Evolutionary conservation across 1,140 invertebrate species (phyloP).

Genomic region (Calliphora vicina): DNA sequence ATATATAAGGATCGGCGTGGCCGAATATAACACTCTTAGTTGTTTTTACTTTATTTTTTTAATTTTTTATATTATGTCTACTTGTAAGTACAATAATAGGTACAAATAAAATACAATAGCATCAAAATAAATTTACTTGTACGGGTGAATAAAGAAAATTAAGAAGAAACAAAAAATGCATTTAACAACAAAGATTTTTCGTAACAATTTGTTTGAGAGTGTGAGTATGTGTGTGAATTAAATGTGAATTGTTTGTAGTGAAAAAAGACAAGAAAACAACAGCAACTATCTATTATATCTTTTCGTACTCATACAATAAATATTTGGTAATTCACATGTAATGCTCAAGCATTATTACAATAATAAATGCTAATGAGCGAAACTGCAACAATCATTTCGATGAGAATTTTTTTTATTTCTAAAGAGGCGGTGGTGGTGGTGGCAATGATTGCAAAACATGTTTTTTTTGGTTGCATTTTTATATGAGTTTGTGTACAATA

Average conservation of each 20-base stretch:
- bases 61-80: too few species aligned
- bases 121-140: not conserved
- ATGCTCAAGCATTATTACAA: slow-evolving; percentile 30
- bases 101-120: too few species aligned
- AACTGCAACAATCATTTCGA: slow-evolving; percentile 25
- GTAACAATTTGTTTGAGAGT: slow-evolving; percentile 2
- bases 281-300: too few species aligned
- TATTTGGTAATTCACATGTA: slow-evolving; percentile 33
- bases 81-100: too few species aligned
- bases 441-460: not conserved
- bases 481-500: not conserved
- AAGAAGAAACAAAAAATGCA: slow-evolving; percentile 8
- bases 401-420: slow-evolving; percentile 21
- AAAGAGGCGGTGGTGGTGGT: not conserved
- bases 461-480: not conserved
- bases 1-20: too few species aligned
- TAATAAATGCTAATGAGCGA: slow-evolving; percentile 34
- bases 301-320: too few species aligned
- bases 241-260: slow-evolving; percentile 5
- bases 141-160: slow-evolving; percentile 15
- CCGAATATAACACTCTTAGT: too few species aligned
- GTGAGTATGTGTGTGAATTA: slow-evolving; percentile 5
- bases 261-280: not conserved
- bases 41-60: too few species aligned
- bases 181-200: not conserved